phyloP scores from a whole-genome alignment of 2,797 vertebrate genomes.

The Lophotriccus pileatus region DNA sequence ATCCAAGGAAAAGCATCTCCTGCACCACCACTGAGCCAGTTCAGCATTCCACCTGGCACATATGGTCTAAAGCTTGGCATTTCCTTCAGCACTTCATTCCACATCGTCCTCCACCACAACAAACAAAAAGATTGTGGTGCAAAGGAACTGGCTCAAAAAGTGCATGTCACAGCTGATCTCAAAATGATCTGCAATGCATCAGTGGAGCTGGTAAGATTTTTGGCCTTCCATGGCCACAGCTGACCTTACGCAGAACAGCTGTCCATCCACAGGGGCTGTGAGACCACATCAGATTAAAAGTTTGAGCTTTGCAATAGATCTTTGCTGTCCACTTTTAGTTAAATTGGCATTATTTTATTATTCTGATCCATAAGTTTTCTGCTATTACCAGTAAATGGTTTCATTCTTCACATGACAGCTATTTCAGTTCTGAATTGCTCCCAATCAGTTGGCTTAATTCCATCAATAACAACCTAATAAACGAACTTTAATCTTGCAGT shows the following conservation, averaged over 20 bases:
- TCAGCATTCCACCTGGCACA: background rate
- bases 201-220: background rate
- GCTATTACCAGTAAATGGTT: background rate
- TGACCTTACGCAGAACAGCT: background rate
- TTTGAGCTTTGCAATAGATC: background rate
- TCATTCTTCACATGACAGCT: background rate
- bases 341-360: background rate
- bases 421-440: background rate
- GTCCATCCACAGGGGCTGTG: background rate
- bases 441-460: background rate
- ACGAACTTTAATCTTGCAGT: background rate
- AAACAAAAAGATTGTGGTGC: fast-evolving
- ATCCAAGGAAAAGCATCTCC: background rate
- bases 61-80: fast-evolving
- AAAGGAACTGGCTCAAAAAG: background rate
- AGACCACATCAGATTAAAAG: background rate
- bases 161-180: fast-evolving
- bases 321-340: background rate
- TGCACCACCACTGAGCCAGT: background rate
- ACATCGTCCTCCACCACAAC: background rate
- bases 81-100: background rate
- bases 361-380: background rate
- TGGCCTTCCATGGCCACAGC: background rate
- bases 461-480: slow-evolving; percentile 32
- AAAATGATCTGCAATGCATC: fast-evolving